Evolutionary conservation across 2,888 invertebrate species (phyloP).

Genomic region (Heterodera filipjevi): DNA sequence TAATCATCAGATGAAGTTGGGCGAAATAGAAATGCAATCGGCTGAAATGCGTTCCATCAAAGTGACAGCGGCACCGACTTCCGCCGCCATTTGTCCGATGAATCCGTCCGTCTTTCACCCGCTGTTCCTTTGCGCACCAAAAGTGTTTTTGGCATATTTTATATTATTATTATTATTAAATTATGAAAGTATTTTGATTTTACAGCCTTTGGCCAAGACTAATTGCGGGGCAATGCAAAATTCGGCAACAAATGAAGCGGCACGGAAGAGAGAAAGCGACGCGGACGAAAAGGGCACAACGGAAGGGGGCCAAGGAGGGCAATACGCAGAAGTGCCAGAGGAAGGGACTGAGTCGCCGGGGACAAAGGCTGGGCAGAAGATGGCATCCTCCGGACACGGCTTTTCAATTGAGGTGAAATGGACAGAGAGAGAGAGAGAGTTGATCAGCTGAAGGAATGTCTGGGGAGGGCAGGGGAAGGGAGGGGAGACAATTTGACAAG

Average conservation of each 20-base stretch:
- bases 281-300: background rate
- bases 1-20: background rate
- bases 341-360: background rate
- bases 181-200: background rate
- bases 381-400: background rate
- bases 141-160: background rate
- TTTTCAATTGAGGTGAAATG: constrained; percentile 4
- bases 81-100: constrained; percentile 9
- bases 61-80: background rate
- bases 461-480: background rate
- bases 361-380: background rate
- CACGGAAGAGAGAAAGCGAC: background rate
- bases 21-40: background rate
- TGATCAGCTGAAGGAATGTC: background rate
- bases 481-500: too few relatives aligned
- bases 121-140: background rate
- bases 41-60: background rate
- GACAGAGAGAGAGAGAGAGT: background rate
- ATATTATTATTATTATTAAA: background rate
- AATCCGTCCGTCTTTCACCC: background rate
- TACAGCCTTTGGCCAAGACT: background rate
- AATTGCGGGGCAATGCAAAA: background rate
- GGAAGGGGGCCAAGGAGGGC: too few relatives aligned
- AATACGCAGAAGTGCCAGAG: background rate
- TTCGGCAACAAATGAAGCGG: background rate